Evolutionary conservation across 2,797 vertebrate genomes (phyloP).

Genomic region (Cercopithecus mitis): DNA sequence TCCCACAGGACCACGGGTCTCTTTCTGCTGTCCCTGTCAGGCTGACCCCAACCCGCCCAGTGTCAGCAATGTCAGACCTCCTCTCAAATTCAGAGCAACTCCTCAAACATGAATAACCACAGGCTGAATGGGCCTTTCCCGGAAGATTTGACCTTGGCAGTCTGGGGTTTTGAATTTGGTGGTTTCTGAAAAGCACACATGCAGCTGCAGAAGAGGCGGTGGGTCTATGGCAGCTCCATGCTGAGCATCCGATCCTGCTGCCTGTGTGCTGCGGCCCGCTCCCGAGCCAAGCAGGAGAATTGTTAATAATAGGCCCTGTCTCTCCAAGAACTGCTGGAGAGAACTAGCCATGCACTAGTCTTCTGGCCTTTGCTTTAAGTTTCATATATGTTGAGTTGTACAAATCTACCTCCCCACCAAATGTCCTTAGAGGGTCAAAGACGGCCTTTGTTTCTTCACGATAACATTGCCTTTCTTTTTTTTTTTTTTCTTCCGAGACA

Average conservation of each 20-base stretch:
- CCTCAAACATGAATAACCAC: background rate
- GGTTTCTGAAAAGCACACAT: constrained; percentile 25
- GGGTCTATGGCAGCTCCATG: background rate
- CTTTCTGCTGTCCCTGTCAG: constrained; percentile 9
- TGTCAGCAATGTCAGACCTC: background rate
- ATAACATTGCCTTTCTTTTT: background rate
- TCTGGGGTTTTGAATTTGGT: constrained; percentile 32
- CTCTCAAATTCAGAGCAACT: constrained; percentile 36
- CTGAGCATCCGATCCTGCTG: background rate
- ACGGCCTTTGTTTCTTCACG: background rate
- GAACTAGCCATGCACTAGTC: background rate
- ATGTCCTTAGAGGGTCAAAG: background rate
- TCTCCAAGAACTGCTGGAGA: background rate
- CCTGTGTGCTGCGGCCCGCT: background rate
- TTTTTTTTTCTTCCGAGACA: background rate
- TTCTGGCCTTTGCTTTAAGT: constrained; percentile 1
- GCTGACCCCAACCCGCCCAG: background rate
- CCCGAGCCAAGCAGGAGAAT: background rate
- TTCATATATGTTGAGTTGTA: background rate
- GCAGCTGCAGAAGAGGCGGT: background rate
- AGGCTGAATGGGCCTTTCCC: background rate
- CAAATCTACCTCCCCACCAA: background rate
- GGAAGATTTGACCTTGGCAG: background rate
- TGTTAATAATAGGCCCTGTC: background rate
- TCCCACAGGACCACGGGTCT: background rate